Evolutionary conservation across 2,113 vertebrate species (phyloP), one percentile per base, ranked within the genome.

Genomic region (zebrafish (Danio rerio)): DNA sequence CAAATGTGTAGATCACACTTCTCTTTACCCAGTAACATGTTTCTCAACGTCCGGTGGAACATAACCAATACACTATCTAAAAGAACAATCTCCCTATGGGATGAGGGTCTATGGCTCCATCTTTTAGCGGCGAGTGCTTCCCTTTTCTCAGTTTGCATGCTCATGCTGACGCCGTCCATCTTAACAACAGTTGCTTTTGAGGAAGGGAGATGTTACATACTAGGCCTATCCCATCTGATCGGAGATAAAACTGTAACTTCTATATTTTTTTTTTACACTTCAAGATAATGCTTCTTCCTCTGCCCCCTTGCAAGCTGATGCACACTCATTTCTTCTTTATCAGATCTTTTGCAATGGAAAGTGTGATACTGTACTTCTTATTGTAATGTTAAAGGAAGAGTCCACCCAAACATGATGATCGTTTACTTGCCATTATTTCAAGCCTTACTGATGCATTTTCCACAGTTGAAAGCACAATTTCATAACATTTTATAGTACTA

Each of bases 161-260:
- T 93, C 90, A 93, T 10, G 18, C 87, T 91, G 90, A 92, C 89
- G 84, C 80, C 85, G 79, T 45, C 15, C 84, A 56, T 62, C 78
- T 82, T 80, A 89, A 78, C 12, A 81, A 71, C 50, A 63, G 61
- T 75, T 77, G 16, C 45, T 56, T 84, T 86, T 74, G 82, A 61
- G 31, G 80, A 65, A 80, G 52, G 73, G 40, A 83, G 63, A 78
- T 43, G 81, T 45, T 50, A 68, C 42, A 68, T 5, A 62, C 45
- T 10, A 10, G 13, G 42, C 52, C 74, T 80, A 71, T 82, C 62
- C 78, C 65, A 70, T 86, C 70, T 84, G 83, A 81, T 79, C 45
- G 5, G 6, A 84, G 68, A 86, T 87, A 55, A 66, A 56, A 49
- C 56, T 53, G 42, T 43, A 12, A 77, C 83, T 68, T 75, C 62